These are phyloP conservation scores for Beaufortia kweichowensis DNA, from an alignment of 2,113 vertebrate genomes.

Conservation along the genomic window DNA sequence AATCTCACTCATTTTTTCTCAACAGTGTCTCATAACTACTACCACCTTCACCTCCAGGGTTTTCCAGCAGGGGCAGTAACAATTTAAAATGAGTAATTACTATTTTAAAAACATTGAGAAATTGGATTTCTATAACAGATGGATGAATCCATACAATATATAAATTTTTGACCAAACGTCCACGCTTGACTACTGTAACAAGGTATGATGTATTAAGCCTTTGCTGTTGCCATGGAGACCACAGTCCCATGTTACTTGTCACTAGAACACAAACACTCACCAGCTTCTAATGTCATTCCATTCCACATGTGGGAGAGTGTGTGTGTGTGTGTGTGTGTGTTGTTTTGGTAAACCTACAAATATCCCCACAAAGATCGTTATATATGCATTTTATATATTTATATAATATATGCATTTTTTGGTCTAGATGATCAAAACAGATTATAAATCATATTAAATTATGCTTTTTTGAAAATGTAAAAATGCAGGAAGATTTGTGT, in stretches of 20 bases:
- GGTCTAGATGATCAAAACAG: no score
- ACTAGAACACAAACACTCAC: slow-evolving; percentile 82
- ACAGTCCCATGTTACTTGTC: slow-evolving; percentile 84
- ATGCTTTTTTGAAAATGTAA: no score
- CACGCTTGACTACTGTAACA: slow-evolving; percentile 81
- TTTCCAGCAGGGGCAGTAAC: slow-evolving; percentile 39
- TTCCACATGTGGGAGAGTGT: slow-evolving; percentile 71
- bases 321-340: slow-evolving; percentile 30
- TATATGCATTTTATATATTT: no score
- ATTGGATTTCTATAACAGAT: slow-evolving; percentile 40
- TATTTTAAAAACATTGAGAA: slow-evolving; percentile 63
- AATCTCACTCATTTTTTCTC: no score
- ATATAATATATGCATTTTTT: no score
- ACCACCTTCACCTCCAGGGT: background rate
- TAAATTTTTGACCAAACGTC: slow-evolving; percentile 80
- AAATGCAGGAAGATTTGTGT: no score
- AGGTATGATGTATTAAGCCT: slow-evolving; percentile 85
- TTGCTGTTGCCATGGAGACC: slow-evolving; percentile 85
- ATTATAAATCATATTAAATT: no score
- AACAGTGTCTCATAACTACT: no score
- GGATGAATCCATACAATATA: slow-evolving; percentile 41
- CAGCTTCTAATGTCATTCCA: slow-evolving; percentile 84
- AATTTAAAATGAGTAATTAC: slow-evolving; percentile 67
- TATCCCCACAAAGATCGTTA: no score
- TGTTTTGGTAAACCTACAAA: no score